Conservation (phyloP, 2,797 vertebrate genomes). For the Dendrocincla fuliginosa region DNA sequence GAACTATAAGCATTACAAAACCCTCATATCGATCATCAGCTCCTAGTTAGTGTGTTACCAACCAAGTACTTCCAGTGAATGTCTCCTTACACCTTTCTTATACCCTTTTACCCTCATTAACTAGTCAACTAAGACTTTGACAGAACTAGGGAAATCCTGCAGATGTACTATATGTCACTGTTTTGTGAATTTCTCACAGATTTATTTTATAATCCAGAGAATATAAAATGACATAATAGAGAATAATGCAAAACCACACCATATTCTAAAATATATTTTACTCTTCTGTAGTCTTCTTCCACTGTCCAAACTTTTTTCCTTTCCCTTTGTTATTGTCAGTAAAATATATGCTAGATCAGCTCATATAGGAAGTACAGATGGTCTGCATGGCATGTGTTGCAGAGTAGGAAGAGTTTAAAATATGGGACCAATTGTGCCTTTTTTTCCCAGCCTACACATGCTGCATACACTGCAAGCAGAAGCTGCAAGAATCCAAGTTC, state of each 20-base stretch:
- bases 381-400: neutral
- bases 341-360: neutral
- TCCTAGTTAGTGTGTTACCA: neutral
- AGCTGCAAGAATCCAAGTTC: neutral
- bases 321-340: neutral
- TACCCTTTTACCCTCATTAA: neutral
- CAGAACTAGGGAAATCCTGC: neutral
- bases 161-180: neutral
- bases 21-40: accelerated
- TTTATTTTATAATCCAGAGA: neutral
- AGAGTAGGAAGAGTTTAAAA: neutral
- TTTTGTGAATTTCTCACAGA: neutral
- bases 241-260: neutral
- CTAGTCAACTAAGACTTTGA: neutral
- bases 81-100: neutral
- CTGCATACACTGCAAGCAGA: neutral
- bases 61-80: neutral
- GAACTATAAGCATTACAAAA: neutral
- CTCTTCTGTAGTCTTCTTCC: neutral
- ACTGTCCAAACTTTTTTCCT: neutral
- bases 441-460: neutral
- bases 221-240: neutral
- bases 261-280: neutral
- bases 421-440: neutral
- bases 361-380: neutral